Evolutionary conservation across 2,797 vertebrate species (phyloP), one percentile per base, ranked within the genome.

Genomic region (Spinus olivaceus): DNA sequence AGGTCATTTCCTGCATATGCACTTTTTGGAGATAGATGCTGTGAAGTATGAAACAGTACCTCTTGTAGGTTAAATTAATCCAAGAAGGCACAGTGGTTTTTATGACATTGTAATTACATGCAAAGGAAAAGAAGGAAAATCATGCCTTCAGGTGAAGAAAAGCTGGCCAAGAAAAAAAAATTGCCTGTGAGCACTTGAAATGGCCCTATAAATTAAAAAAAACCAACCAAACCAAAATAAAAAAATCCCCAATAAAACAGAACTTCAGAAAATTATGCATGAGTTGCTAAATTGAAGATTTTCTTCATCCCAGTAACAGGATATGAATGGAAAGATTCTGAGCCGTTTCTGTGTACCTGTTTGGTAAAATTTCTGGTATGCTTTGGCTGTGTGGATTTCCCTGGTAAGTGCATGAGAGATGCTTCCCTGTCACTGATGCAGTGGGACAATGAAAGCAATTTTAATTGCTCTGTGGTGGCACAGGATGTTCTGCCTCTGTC

Each of bases 1-100:
- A 88, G 88, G 67, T 96, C 79, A 60, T 66, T 86, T 90, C 73
- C 63, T 84, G 37, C 20, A 21, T 82, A 17, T 77, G 47, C 50
- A 78, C 30, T 59, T 94, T 70, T 93, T 90, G 49, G 63, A 92
- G 88, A 92, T 80, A 83, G 77, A 79, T 69, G 35, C 50, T 80
- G 46, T 80, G 25, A 88, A 92, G 30, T 69, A 86, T 37, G 74
- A 35, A 87, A 37, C 3, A 3, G 53, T 59, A 56, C 30, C 27
- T 69, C 42, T 86, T 67, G 53, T 53, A 86, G 10, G 10, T 84
- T 56, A 87, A 74, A 46, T 83, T 88, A 71, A 80, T 95, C 88
- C 49, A 64, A 81, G 87, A 89, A 61, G 47, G 35, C 59, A 27
- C 81, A 51, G 10, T 59, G 63, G 22, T 47, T 42, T 70, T 93